Conservation (phyloP, 2,797 vertebrate genomes). For the Luscinia megarhynchos region DNA sequence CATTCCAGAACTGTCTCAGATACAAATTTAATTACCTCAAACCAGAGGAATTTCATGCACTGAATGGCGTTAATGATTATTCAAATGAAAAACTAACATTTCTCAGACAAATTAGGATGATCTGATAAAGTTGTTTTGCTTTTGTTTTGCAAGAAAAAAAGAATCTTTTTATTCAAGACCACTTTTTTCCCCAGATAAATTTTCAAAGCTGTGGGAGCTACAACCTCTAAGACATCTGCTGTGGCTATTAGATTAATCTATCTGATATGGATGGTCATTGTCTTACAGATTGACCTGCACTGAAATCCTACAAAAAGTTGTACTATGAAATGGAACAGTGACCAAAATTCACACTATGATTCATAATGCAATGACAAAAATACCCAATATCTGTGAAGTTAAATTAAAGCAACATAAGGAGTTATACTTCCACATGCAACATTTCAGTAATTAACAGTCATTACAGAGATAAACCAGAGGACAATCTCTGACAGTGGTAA, state of each 20-base stretch:
- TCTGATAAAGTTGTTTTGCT: background rate
- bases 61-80: background rate
- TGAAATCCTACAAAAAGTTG: background rate
- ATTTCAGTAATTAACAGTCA: background rate
- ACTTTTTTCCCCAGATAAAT: background rate
- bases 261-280: background rate
- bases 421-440: background rate
- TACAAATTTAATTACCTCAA: background rate
- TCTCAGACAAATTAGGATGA: background rate
- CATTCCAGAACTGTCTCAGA: background rate
- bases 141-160: background rate
- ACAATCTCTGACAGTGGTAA: background rate
- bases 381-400: background rate
- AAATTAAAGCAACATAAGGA: background rate
- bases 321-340: background rate
- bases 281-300: background rate
- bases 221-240: background rate
- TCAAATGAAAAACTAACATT: background rate
- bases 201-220: background rate
- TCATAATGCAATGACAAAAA: background rate
- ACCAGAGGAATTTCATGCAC: background rate
- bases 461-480: background rate
- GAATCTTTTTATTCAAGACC: background rate
- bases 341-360: background rate
- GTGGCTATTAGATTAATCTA: background rate